These are phyloP conservation scores for Gerosis bhagava DNA, from an alignment of 2,888 invertebrate genomes.

Conservation along the genomic window DNA sequence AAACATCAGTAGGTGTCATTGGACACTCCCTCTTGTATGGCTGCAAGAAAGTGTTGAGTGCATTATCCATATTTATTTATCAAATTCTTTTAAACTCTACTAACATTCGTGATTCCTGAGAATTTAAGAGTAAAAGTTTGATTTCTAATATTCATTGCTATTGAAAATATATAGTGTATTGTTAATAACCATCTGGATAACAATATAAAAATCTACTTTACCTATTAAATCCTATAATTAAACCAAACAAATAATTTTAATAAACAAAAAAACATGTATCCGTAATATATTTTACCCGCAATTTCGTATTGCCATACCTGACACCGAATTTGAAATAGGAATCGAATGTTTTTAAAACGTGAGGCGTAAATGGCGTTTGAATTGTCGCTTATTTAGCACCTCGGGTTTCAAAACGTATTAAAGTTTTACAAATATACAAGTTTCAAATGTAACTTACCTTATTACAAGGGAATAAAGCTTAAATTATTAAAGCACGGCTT, in stretches of 20 bases:
- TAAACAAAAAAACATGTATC: background rate
- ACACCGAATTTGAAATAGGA: slow-evolving; percentile 64
- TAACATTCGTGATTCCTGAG: too few species aligned
- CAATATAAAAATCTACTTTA: too few species aligned
- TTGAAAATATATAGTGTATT: too few species aligned
- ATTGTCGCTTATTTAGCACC: slow-evolving; percentile 65
- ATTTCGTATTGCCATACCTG: slow-evolving; percentile 47
- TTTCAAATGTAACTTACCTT: slow-evolving; percentile 7
- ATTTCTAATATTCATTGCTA: background rate
- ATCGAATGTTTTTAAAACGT: slow-evolving; percentile 73
- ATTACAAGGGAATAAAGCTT: slow-evolving; percentile 23
- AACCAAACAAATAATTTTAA: too few species aligned
- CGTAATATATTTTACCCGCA: slow-evolving; percentile 21
- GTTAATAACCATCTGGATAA: too few species aligned
- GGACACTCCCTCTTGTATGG: slow-evolving; percentile 67
- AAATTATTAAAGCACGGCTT: slow-evolving; percentile 27
- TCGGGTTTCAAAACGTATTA: slow-evolving; percentile 52
- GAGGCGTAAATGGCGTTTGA: slow-evolving; percentile 52
- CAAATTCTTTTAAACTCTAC: too few species aligned
- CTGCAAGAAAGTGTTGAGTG: slow-evolving; percentile 47
- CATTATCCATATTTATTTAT: background rate
- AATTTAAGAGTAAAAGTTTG: background rate
- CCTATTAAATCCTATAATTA: too few species aligned
- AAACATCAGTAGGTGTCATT: slow-evolving; percentile 80
- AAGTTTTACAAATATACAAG: slow-evolving; percentile 29